A percentile compares a stretch with the other conserved stretches of the same genome.
These are phyloP conservation scores for Synodontis membranacea DNA, from an alignment of 2,113 vertebrate genomes.

Conservation along the genomic window DNA sequence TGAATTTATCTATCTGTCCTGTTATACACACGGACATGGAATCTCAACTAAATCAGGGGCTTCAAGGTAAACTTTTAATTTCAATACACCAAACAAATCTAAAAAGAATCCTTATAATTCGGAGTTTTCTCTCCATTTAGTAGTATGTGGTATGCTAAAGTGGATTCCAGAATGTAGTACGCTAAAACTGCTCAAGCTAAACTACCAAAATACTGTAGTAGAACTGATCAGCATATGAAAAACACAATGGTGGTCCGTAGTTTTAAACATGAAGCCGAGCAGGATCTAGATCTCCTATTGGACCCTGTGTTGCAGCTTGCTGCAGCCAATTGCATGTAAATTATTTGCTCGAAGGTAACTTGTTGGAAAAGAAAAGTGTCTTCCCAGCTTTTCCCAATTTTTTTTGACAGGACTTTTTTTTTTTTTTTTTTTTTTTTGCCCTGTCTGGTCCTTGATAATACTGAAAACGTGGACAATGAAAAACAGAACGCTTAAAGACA, in stretches of 20 bases:
- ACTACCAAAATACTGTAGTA: not conserved
- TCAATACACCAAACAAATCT: conserved; percentile 13
- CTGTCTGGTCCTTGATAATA: not conserved
- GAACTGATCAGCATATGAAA: not conserved
- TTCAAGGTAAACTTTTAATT: not conserved
- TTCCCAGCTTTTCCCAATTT: not conserved
- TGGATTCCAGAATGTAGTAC: not conserved
- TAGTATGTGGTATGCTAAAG: not conserved
- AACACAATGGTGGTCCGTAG: not conserved
- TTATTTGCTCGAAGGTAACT: not conserved
- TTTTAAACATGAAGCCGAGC: not conserved
- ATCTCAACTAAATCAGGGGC: not conserved
- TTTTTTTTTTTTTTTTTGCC: not conserved
- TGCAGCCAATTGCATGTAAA: not conserved
- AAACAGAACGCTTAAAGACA: not conserved
- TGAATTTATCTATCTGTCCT: conserved; percentile 11
- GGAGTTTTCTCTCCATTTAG: not conserved
- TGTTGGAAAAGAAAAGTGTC: not conserved
- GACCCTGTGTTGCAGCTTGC: not conserved
- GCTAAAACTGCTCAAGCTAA: not conserved
- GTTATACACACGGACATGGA: conserved; percentile 20
- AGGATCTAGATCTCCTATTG: no score
- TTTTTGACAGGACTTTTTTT: no score
- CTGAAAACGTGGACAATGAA: not conserved
- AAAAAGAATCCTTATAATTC: not conserved